Evolutionary conservation across 2,113 vertebrate species (phyloP), one percentile per base, ranked within the genome.

Genomic region (Dolichotis patagonum): DNA sequence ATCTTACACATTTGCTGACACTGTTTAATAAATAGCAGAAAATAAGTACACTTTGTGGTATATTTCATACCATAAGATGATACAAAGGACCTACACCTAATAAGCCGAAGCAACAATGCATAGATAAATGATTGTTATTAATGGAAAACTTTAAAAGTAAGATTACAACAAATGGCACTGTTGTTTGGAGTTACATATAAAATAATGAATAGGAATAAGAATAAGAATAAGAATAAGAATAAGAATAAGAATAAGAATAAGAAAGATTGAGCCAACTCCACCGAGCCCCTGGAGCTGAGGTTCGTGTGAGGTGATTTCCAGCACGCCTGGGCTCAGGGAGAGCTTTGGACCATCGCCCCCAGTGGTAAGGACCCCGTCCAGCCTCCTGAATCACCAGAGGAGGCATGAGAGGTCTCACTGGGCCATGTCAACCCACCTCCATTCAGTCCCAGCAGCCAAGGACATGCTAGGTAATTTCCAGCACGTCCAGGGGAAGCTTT

Each of bases 21-120:
- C 28, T 77, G 81, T 85, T 96, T 91, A 95, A 96, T 85, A 96
- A 95, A 35, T 93, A 85, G 96, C 75, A 91, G 71, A 92, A 98
- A 95, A 96, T 38, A 73, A 49, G 52, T 90, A 91, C 13, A 90
- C 58, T 73, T 41, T 83, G 11, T 32, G 35, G 54, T 19, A 26
- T 38, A 20, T 7, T 62, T 62, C 78, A 89, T 54, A 3, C 13
- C 13, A 73, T 28, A 83, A 94, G 32, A 95, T 71, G n/a, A 3
- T 24, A 88, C 26, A 35, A 16, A 81, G 35, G 35, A 86, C 62
- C 54, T 49, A 80, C 20, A 85, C 41, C 38, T 93, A 94, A 3
- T 52, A 86, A 90, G 22, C 26, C 81, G 60, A 96, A 96, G n/a
- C 8, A 60, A 78, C 2, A n/a, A 77, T 10, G 43, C 81, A 69